Evolutionary conservation across 2,888 invertebrate genomes (phyloP).

Genomic region (Drosophila conformis): DNA sequence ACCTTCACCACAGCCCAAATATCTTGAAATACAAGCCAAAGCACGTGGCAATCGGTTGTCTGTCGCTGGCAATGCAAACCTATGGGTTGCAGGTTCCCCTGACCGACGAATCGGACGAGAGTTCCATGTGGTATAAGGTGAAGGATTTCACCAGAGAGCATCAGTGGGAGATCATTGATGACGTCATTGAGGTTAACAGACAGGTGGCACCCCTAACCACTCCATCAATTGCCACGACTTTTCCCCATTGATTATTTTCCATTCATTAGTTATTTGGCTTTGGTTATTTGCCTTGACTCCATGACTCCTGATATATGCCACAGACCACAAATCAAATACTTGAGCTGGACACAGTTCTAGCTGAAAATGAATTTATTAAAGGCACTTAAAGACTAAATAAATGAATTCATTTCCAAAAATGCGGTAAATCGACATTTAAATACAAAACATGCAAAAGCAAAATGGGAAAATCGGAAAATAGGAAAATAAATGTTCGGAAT

Average conservation of each 20-base stretch:
- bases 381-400: background rate
- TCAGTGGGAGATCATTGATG: constrained; percentile 95
- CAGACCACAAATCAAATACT: background rate
- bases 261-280: too few relatives aligned
- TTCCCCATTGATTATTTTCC: too few relatives aligned
- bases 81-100: constrained; percentile 94
- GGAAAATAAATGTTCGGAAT: background rate
- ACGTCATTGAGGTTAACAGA: constrained; percentile 93
- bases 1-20: constrained; percentile 94
- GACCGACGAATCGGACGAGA: constrained; percentile 90
- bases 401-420: background rate
- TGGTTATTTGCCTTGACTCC: background rate
- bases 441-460: background rate
- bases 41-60: constrained; percentile 93
- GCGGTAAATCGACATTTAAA: background rate
- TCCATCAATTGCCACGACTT: background rate
- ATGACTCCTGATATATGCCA: background rate
- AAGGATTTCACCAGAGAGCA: constrained; percentile 92
- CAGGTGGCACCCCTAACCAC: constrained; percentile 88
- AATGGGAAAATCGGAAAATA: background rate
- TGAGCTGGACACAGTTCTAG: background rate
- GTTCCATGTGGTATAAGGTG: constrained; percentile 92
- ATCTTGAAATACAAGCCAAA: constrained; percentile 93
- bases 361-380: background rate
- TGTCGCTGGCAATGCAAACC: constrained; percentile 93